Conservation (phyloP, 1,140 invertebrate genomes). For the Mylabris phalerata region DNA sequence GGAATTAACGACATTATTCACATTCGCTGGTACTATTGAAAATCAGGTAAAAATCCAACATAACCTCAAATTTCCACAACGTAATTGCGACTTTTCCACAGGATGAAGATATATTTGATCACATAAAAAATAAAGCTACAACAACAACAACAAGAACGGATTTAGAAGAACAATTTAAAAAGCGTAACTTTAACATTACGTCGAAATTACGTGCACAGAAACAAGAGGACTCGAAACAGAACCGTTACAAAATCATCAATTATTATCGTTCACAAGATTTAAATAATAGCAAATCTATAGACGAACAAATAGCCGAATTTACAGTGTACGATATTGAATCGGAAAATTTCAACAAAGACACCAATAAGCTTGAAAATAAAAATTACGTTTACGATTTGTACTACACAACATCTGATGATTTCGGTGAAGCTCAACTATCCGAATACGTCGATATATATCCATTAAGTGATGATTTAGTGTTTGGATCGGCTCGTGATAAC, state of each 20-base stretch:
- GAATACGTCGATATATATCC: conserved; percentile 41
- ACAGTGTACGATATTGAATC: conserved; percentile 42
- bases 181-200: conserved; percentile 42
- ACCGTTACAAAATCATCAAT: conserved; percentile 47
- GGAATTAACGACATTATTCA: conserved; percentile 41
- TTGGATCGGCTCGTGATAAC: conserved; percentile 43
- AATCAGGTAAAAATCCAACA: conserved; percentile 34
- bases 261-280: conserved; percentile 29
- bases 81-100: conserved; percentile 13
- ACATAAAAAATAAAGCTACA: conserved; percentile 36
- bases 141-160: conserved; percentile 20
- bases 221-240: conserved; percentile 41
- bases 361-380: conserved; percentile 24
- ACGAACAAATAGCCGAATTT: conserved; percentile 15
- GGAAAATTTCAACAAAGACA: conserved; percentile 32
- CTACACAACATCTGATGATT: conserved; percentile 46
- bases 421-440: conserved; percentile 47
- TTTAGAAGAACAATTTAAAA: conserved; percentile 40
- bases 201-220: conserved; percentile 44
- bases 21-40: conserved; percentile 51
- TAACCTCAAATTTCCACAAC: conserved; percentile 1
- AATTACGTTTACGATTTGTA: conserved; percentile 52
- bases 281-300: conserved; percentile 8
- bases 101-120: conserved; percentile 42
- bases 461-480: conserved; percentile 47